Evolutionary conservation across 2,888 invertebrate species (phyloP).

Genomic region (Drosophila paranaensis): DNA sequence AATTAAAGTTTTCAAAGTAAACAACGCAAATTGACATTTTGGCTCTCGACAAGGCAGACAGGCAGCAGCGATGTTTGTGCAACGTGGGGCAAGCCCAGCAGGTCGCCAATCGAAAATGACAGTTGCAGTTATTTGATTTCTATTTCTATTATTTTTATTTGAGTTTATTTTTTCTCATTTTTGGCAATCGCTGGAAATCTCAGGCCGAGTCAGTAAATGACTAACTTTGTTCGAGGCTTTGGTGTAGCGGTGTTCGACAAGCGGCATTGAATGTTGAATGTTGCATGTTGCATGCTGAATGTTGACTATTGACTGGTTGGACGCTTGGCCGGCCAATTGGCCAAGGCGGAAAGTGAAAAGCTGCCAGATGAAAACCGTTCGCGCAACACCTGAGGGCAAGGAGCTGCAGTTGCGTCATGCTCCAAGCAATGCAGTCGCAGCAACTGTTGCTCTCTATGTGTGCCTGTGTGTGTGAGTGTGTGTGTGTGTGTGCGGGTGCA

Average conservation of each 20-base stretch:
- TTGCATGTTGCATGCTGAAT: conserved; percentile 40
- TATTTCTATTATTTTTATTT: conserved; percentile 28
- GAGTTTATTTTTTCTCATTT: conserved; percentile 7
- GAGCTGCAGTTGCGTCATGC: conserved; percentile 70
- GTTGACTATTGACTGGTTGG: conserved; percentile 40
- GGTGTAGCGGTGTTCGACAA: conserved; percentile 54
- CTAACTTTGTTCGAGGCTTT: conserved; percentile 65
- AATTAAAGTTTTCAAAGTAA: conserved; percentile 77
- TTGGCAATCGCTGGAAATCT: conserved; percentile 46
- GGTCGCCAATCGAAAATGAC: conserved; percentile 80
- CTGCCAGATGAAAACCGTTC: conserved; percentile 42
- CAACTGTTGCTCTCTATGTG: background rate
- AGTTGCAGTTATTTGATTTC: conserved; percentile 75
- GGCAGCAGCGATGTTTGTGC: conserved; percentile 54
- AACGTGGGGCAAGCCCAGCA: conserved; percentile 74
- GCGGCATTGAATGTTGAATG: conserved; percentile 61
- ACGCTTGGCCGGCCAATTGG: conserved; percentile 58
- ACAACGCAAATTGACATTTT: conserved; percentile 79
- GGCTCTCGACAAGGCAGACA: conserved; percentile 65
- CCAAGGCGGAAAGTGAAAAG: conserved; percentile 75
- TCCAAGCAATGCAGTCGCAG: conserved; percentile 26
- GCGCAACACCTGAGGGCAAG: conserved; percentile 81
- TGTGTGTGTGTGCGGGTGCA: conserved; percentile 67
- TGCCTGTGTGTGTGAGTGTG: conserved; percentile 5
- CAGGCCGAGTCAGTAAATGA: conserved; percentile 66